Conservation (phyloP, 2,113 vertebrate species). For the Dolichotis patagonum region DNA sequence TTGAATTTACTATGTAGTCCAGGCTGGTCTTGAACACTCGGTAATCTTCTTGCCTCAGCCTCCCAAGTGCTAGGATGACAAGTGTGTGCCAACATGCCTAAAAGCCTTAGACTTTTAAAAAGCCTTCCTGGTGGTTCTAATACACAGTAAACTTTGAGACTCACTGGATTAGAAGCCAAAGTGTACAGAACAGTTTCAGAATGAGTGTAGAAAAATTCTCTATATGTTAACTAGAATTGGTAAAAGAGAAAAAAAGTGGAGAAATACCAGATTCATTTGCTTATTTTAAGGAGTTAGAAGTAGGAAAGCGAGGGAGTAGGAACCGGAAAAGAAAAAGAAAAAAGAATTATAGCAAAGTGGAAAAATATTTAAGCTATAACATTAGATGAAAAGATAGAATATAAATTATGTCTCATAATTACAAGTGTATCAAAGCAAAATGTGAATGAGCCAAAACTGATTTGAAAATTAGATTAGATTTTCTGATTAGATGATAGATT, state of each 20-base stretch:
- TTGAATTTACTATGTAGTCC: neutral
- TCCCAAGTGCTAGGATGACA: neutral
- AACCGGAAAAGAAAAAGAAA: neutral
- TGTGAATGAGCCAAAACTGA: neutral
- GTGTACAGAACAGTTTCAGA: neutral
- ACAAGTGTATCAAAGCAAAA: neutral
- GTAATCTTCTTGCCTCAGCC: neutral
- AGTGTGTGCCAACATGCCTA: neutral
- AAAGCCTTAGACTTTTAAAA: neutral
- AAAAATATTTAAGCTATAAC: constrained; percentile 18
- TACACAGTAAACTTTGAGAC: constrained; percentile 32
- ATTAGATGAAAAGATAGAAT: constrained; percentile 22
- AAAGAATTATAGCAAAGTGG: constrained; percentile 11
- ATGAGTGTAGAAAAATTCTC: neutral
- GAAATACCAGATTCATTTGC: neutral
- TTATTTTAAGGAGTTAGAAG: neutral
- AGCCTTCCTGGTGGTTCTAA: neutral
- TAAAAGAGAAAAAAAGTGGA: neutral
- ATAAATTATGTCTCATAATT: neutral
- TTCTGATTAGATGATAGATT: constrained; percentile 12
- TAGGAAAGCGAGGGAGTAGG: neutral
- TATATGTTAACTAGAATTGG: neutral
- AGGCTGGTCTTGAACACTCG: no score
- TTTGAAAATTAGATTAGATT: constrained; percentile 31
- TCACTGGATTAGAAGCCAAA: neutral